Conservation (phyloP, 2,888 invertebrate species). For the Amiota minor region DNA sequence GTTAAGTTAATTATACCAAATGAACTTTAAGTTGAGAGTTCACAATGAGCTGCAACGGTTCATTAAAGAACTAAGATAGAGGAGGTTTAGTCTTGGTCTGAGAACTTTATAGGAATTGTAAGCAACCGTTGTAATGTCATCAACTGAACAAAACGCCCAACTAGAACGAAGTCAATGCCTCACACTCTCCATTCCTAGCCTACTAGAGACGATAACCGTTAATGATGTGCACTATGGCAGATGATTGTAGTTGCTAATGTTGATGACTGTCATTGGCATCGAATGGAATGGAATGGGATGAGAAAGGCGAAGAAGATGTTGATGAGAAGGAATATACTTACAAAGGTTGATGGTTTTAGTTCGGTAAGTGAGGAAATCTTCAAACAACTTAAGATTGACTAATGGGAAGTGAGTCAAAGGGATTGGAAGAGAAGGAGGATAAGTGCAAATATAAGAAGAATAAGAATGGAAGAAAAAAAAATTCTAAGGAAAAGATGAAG, state of each 20-base stretch:
- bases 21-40: conserved; percentile 15
- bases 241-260: conserved; percentile 54
- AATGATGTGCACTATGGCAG: conserved; percentile 62
- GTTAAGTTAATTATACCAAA: conserved; percentile 14
- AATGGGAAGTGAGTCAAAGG: conserved; percentile 49
- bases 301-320: background rate
- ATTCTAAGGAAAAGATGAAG: too few relatives aligned
- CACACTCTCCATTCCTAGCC: conserved; percentile 38
- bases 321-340: background rate
- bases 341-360: background rate
- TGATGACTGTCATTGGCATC: conserved; percentile 41
- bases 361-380: background rate
- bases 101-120: too few relatives aligned
- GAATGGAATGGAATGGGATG: too few relatives aligned
- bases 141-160: conserved; percentile 38
- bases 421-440: conserved; percentile 34
- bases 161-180: conserved; percentile 42
- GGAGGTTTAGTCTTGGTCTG: too few relatives aligned
- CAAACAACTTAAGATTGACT: conserved; percentile 59
- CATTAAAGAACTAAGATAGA: conserved; percentile 49
- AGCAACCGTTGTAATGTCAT: conserved; percentile 14
- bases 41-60: conserved; percentile 44
- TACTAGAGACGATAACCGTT: conserved; percentile 45
- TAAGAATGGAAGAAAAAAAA: conserved; percentile 8
- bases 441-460: background rate